Evolutionary conservation across 2,888 invertebrate species (phyloP), one percentile per base, ranked within the genome.

Genomic region (Caenorhabditis sinica): DNA sequence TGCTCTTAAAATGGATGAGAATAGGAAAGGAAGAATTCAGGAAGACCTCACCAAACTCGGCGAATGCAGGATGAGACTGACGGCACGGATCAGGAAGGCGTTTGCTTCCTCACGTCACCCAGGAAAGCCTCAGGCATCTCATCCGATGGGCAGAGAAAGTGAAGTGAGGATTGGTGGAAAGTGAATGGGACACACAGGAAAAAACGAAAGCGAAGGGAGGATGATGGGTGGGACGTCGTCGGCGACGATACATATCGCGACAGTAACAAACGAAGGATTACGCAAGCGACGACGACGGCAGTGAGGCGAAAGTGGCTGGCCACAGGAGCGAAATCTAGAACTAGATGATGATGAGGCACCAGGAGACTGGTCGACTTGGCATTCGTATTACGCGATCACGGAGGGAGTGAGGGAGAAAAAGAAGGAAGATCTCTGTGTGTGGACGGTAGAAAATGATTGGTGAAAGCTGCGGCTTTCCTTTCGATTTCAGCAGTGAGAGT

Each of bases 61-160:
- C 56, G 63, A 40, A 40, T 51, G 69, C 65, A 69, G 63, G 74
- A 63, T 36, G 63, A 63, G 36, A 65, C 25, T 69, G 61, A 60
- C 66, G 58, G 43, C 69, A 58, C 68, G 49, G 53, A 77, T 71
- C 79, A 79, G 79, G 79, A 79, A 79, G 79, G 72, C 71, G 72
- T 71, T 69, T 69, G 36, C 69, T 40, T 69, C 49, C 56, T 56
- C 71, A 71, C 79, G 71, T 79, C 79, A 71, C 71, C 56, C 63
- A 79, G 72, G 72, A 79, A 79, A 79, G 63, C 71, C 56, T 79
- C 77, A 36, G 45, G 49, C 66, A 66, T 60, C 75, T 75, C 77
- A 79, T 79, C 79, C 79, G 66, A 81, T 81, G 80, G 80, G 80
- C 73, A 73, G 73, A 81, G 73, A 81, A 73, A 81, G 73, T 81